phyloP scores from a whole-genome alignment of 2,888 invertebrate genomes.

The Agrochola circellaris region DNA sequence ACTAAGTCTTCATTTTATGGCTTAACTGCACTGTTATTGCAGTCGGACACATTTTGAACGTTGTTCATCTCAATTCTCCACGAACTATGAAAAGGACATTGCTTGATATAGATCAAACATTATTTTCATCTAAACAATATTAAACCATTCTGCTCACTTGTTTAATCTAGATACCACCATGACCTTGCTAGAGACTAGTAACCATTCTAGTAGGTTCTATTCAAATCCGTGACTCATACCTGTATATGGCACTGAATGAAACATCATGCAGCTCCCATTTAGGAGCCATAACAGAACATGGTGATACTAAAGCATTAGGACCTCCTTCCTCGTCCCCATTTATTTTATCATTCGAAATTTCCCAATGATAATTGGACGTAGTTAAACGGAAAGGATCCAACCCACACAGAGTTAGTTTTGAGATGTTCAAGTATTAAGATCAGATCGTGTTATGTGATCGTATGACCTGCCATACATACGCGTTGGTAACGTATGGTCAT shows the following conservation, averaged over 20 bases:
- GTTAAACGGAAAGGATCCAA: too few species aligned
- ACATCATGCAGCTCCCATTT: conserved; percentile 42
- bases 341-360: conserved; percentile 8
- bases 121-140: neutral
- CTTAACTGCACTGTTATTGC: too few species aligned
- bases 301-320: conserved; percentile 22
- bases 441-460: too few species aligned
- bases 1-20: neutral
- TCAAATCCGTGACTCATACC: conserved; percentile 44
- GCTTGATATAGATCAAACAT: neutral
- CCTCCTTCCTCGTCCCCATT: neutral
- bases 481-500: too few species aligned
- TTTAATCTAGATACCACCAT: conserved; percentile 35
- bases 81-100: neutral
- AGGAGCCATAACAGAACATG: conserved; percentile 16
- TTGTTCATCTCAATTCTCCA: neutral
- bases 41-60: neutral
- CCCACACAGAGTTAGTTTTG: too few species aligned
- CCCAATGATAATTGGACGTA: conserved; percentile 22
- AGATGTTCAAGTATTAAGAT: too few species aligned
- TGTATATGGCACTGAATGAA: conserved; percentile 48
- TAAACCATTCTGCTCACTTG: conserved; percentile 5
- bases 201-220: conserved; percentile 40
- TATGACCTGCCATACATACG: too few species aligned
- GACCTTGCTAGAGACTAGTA: conserved; percentile 39